These are phyloP conservation scores for Matsumyia berberina DNA, from an alignment of 2,888 invertebrate species.

Conservation along the genomic window DNA sequence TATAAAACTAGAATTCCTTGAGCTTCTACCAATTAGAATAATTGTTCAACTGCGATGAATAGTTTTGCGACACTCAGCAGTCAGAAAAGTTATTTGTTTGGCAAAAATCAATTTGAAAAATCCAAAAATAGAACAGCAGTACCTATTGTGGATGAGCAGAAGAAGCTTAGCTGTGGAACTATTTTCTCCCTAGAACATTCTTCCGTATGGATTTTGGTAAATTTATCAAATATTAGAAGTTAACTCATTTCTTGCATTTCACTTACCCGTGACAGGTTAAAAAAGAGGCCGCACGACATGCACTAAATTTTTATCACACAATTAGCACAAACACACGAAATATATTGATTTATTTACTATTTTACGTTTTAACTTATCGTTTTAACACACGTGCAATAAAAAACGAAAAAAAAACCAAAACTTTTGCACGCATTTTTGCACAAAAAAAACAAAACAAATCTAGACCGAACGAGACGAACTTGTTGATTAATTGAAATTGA, in stretches of 20 bases:
- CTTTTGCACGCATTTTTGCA: constrained; percentile 35
- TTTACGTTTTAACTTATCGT: neutral
- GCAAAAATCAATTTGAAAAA: constrained; percentile 29
- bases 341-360: neutral
- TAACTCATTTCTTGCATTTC: neutral
- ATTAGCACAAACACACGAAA: neutral
- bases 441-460: constrained; percentile 66
- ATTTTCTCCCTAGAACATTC: no score
- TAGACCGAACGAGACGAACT: constrained; percentile 40
- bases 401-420: constrained; percentile 31
- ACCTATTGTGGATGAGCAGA: no score
- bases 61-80: no score
- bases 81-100: no score
- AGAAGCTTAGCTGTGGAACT: no score
- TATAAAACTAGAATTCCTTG: neutral
- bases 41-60: no score
- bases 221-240: neutral
- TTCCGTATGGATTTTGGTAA: neutral
- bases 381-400: neutral
- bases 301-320: constrained; percentile 27
- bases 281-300: constrained; percentile 25
- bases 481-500: constrained; percentile 74
- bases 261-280: constrained; percentile 54
- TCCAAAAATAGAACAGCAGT: neutral
- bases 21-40: neutral